phyloP scores from a whole-genome alignment of 2,888 invertebrate species.

The Cheilosia grossa region DNA sequence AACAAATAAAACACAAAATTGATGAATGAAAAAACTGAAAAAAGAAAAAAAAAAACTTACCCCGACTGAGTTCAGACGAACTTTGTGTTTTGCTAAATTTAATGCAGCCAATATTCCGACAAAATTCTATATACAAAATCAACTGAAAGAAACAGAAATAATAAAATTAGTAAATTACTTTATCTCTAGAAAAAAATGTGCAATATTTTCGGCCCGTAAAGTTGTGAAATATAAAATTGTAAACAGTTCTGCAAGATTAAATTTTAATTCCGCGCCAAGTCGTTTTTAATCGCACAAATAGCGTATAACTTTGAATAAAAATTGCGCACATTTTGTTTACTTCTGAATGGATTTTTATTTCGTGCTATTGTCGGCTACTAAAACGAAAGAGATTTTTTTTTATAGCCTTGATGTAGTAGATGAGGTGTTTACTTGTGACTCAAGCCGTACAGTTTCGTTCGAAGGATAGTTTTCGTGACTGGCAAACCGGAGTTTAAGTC shows the following conservation, averaged over 20 bases:
- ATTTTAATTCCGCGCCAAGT: conserved; percentile 14
- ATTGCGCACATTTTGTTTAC: conserved; percentile 5
- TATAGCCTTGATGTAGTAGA: no score
- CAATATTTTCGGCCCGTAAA: no score
- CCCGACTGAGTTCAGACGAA: neutral
- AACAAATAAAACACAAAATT: neutral
- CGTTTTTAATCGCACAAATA: neutral
- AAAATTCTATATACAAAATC: neutral
- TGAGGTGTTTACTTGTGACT: no score
- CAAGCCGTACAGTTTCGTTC: no score
- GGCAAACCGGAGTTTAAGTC: no score
- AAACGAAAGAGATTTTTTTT: no score
- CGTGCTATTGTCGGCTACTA: no score
- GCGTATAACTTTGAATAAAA: neutral
- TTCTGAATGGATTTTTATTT: no score
- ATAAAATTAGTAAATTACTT: neutral
- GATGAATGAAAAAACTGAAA: neutral
- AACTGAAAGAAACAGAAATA: neutral
- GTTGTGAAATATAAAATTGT: conserved; percentile 1
- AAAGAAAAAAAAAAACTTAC: neutral
- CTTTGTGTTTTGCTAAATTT: no score
- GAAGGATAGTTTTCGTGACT: no score
- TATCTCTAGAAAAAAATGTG: no score
- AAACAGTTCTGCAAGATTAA: conserved; percentile 4
- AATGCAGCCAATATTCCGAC: neutral